phyloP scores from a whole-genome alignment of 2,113 vertebrate genomes.

The Sphyrna mokarran region DNA sequence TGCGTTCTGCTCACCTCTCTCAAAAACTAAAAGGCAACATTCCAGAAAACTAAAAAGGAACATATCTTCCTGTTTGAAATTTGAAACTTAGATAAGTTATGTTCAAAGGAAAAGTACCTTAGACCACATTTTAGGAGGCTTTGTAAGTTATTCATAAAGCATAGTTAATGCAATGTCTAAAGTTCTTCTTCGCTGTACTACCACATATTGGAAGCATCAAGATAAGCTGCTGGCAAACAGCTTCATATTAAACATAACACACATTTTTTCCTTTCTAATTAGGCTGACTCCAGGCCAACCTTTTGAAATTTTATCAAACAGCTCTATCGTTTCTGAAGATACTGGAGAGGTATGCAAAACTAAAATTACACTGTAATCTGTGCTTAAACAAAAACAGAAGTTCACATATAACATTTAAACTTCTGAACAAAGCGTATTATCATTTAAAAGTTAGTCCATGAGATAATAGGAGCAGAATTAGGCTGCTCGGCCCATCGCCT shows the following conservation, averaged over 20 bases:
- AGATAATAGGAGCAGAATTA: no score
- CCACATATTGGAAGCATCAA: not conserved
- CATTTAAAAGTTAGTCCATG: not conserved
- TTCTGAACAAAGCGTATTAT: not conserved
- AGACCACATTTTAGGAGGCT: not conserved
- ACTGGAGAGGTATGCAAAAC: not conserved
- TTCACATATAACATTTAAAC: not conserved
- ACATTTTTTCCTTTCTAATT: not conserved
- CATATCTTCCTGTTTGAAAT: not conserved
- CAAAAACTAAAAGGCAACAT: not conserved
- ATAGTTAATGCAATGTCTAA: not conserved
- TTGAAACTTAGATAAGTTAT: not conserved
- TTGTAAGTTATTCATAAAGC: not conserved
- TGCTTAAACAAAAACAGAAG: not conserved
- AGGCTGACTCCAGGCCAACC: not conserved
- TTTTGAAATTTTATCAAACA: not conserved
- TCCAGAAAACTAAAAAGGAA: not conserved
- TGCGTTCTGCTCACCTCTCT: not conserved
- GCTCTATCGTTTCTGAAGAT: not conserved
- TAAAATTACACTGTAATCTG: not conserved
- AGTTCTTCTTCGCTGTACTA: not conserved
- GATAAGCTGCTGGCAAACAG: not conserved
- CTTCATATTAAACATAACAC: not conserved
- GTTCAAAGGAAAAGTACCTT: not conserved
- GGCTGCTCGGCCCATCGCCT: no score